Percentiles rank a stretch among this genome's conserved stretches.
phyloP scores from a whole-genome alignment of 2,888 invertebrate species.

The Eilema sororculum region DNA sequence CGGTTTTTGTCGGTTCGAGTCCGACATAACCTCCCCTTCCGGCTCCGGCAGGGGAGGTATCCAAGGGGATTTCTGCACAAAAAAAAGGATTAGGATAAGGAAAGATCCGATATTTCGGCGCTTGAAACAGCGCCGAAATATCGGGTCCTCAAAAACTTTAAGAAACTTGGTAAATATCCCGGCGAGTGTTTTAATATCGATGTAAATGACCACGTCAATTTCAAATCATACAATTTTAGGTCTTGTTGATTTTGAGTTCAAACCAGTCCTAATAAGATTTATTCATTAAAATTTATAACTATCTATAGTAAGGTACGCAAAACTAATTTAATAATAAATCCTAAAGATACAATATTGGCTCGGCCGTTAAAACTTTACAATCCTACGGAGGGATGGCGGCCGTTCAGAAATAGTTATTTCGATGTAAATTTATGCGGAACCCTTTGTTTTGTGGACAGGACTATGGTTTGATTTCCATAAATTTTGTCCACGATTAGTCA shows the following conservation, averaged over 20 bases:
- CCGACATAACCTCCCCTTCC: too few species aligned
- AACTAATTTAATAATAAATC: constrained; percentile 17
- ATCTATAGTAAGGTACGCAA: neutral
- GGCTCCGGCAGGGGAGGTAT: too few species aligned
- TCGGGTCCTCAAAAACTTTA: too few species aligned
- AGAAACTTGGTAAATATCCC: too few species aligned
- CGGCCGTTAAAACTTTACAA: constrained; percentile 12
- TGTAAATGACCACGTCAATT: too few species aligned
- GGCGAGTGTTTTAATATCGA: too few species aligned
- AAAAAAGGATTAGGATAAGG: too few species aligned
- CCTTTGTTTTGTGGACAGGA: constrained; percentile 17
- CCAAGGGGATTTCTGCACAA: too few species aligned
- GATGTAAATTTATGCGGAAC: constrained; percentile 25
- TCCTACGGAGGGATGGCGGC: constrained; percentile 8
- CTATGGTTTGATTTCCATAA: constrained; percentile 20
- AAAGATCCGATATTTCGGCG: too few species aligned
- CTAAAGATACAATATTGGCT: constrained; percentile 19
- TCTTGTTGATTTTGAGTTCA: neutral
- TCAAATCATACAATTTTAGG: too few species aligned
- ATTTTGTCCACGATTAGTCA: constrained; percentile 17
- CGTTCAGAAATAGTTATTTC: constrained; percentile 20
- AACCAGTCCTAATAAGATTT: neutral
- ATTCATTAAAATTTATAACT: neutral
- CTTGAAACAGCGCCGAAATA: too few species aligned
- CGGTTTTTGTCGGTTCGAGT: too few species aligned